Percentiles rank a stretch among this genome's conserved stretches.
phyloP scores from a whole-genome alignment of 2,797 vertebrate species.

The Rhinatrema bivittatum region DNA sequence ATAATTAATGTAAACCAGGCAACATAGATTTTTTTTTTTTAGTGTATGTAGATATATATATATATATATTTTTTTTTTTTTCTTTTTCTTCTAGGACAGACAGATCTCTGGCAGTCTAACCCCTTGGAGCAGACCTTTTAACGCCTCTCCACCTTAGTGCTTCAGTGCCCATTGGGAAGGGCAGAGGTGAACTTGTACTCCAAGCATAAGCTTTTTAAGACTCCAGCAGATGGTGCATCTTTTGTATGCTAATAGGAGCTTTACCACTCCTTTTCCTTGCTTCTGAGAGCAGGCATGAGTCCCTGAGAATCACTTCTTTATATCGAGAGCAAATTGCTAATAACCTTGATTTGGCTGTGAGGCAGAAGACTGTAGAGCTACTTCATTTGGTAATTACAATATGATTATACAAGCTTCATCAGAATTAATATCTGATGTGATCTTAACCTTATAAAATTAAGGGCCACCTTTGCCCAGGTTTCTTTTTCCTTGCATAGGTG shows the following conservation, averaged over 20 bases:
- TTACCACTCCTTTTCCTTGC: conserved; percentile 32
- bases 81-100: conserved; percentile 16
- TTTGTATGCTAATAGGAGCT: conserved; percentile 35
- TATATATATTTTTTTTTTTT: not conserved
- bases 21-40: too few relatives aligned
- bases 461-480: not conserved
- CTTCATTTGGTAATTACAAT: conserved; percentile 27
- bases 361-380: conserved; percentile 22
- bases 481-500: too few relatives aligned
- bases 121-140: not conserved
- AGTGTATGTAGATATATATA: too few relatives aligned
- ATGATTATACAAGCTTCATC: conserved; percentile 35
- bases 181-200: conserved; percentile 18
- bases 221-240: conserved; percentile 30
- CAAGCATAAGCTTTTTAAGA: conserved; percentile 26
- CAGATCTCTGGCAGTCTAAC: not conserved
- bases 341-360: conserved; percentile 31
- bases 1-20: conserved; percentile 8
- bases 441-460: conserved; percentile 21
- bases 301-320: conserved; percentile 22
- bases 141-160: not conserved
- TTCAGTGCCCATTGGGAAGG: not conserved
- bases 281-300: conserved; percentile 35
- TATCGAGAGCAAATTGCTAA: conserved; percentile 43
- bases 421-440: conserved; percentile 39